Evolutionary conservation across 2,113 vertebrate species (phyloP).

Genomic region (Hyla sarda): DNA sequence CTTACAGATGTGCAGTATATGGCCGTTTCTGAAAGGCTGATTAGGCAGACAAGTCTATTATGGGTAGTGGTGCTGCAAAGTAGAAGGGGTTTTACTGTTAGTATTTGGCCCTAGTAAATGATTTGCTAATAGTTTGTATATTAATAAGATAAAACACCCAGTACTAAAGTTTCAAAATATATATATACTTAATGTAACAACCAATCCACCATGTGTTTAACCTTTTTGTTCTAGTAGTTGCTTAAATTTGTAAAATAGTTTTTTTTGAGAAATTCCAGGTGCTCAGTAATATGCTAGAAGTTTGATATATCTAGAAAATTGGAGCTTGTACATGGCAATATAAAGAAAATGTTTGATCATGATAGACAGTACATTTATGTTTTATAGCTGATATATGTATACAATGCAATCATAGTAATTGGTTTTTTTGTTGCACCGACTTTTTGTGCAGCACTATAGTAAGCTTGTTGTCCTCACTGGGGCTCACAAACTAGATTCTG

Average conservation of each 20-base stretch:
- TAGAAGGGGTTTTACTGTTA: background rate
- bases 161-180: background rate
- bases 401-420: too few relatives aligned
- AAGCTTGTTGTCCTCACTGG: too few relatives aligned
- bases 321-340: background rate
- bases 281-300: background rate
- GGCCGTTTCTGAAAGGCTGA: too few relatives aligned
- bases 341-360: background rate
- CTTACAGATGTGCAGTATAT: background rate
- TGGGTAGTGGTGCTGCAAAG: background rate
- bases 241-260: background rate
- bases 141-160: background rate
- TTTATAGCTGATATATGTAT: background rate
- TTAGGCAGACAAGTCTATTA: background rate
- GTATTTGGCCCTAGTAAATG: background rate
- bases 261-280: background rate
- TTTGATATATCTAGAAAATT: background rate
- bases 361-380: background rate
- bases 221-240: background rate
- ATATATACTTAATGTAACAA: too few relatives aligned
- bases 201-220: background rate
- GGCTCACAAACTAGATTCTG: too few relatives aligned
- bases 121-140: background rate
- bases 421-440: too few relatives aligned
- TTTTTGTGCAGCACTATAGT: too few relatives aligned